Base-by-base conservation (phyloP, 2,797 vertebrate genomes). In the Oophaga sylvatica region DNA sequence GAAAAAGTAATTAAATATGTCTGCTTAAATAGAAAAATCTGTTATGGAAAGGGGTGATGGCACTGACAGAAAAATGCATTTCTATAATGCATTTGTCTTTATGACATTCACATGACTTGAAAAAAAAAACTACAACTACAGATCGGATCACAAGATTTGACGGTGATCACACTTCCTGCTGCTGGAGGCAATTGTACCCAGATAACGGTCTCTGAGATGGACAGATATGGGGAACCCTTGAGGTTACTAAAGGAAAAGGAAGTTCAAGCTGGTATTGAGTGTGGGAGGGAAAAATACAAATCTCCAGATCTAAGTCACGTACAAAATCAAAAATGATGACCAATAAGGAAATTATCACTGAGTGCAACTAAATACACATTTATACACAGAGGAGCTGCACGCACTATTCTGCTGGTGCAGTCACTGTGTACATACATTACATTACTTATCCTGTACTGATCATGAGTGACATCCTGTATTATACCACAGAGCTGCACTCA, bases 31-130 rank as follows among this genome's bases (percentile, higher is more conserved):
- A 53, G 48, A 11, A 53, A 53, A 53, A 11, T 53, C 8, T 53
- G 48, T 53, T 53, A 53, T 1, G 8, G 8, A 22, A 80, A 62
- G 78, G 78, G 78, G 41, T 63, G 41, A 62, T 17, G 16, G 10
- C 15, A 17, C 29, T 11, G 8, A 10, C 17, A 41, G 59, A 3
- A 35, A 31, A 35, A 8, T 0, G 45, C 41, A 45, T 13, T 59
- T 57, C 81, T 60, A 71, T 26, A 76, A 26, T 70, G 41, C 70
- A 16, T 8, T 22, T 16, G 19, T 60, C 53, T 79, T 76, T 87
- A 59, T 87, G 85, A 87, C 45, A 76, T 68, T 76, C 85, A 87
- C 79, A 81, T 87, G 85, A 87, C 81, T 20, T 19, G 22, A 16
- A 26, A 59, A 13, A 26, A 19, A 75, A n/a, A 65, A 81, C 56